phyloP scores from a whole-genome alignment of 2,888 invertebrate species.

The Erpobdella octoculata region DNA sequence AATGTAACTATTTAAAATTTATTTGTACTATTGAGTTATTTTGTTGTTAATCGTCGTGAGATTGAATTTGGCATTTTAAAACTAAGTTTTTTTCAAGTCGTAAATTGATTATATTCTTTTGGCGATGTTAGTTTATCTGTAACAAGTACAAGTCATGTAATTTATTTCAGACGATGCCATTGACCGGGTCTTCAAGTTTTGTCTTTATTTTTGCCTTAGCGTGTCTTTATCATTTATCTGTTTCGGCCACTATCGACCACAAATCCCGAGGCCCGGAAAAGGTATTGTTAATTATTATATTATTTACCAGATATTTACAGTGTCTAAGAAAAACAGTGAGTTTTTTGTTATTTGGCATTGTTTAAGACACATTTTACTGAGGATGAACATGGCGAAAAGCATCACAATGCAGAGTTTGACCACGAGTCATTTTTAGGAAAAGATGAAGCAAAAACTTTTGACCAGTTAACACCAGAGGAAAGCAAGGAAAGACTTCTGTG shows the following conservation, averaged over 20 bases:
- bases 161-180: too few species aligned
- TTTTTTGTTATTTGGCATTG: neutral
- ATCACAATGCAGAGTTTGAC: slow-evolving; percentile 12
- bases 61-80: too few species aligned
- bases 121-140: too few species aligned
- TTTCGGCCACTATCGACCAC: slow-evolving; percentile 12
- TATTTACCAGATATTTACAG: neutral
- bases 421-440: slow-evolving; percentile 86
- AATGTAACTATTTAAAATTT: too few species aligned
- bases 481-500: slow-evolving; percentile 71
- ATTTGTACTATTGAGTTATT: too few species aligned
- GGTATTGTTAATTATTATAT: neutral
- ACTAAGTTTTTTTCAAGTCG: too few species aligned
- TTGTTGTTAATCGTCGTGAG: too few species aligned
- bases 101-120: too few species aligned
- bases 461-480: slow-evolving; percentile 86
- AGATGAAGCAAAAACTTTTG: slow-evolving; percentile 79
- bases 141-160: too few species aligned
- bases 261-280: slow-evolving; percentile 6
- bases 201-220: neutral
- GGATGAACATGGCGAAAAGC: slow-evolving; percentile 6
- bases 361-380: neutral
- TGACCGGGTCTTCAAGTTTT: neutral
- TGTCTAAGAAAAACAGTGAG: too few species aligned
- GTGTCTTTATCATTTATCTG: neutral